Percentiles rank a stretch among this genome's conserved stretches.
phyloP scores from a whole-genome alignment of 2,113 vertebrate species.

The Hymenochirus boettgeri region DNA sequence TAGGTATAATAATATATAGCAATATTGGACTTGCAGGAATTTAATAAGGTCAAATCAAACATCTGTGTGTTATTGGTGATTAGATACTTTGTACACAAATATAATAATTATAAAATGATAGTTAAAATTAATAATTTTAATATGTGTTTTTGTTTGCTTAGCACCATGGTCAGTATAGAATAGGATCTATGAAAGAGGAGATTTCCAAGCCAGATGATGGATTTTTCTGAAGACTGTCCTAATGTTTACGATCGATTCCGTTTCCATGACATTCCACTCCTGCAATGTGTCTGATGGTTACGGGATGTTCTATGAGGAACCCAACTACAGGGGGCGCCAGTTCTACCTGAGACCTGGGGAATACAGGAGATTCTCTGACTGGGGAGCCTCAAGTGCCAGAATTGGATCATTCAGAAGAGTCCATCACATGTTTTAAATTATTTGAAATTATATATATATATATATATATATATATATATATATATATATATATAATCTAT shows the following conservation, averaged over 20 bases:
- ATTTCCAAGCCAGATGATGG: constrained; percentile 68
- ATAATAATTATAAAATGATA: too few species aligned
- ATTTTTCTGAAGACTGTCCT: constrained; percentile 66
- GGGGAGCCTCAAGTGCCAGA: constrained; percentile 56
- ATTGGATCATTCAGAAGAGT: constrained; percentile 2
- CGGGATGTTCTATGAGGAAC: constrained; percentile 74
- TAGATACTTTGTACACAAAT: too few species aligned
- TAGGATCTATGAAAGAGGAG: constrained; percentile 68
- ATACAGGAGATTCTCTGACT: constrained; percentile 68
- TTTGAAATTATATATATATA: too few species aligned
- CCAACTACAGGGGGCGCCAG: constrained; percentile 62
- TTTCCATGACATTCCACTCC: constrained; percentile 67
- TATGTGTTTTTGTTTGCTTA: constrained; percentile 33
- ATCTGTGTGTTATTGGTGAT: too few species aligned
- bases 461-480: too few species aligned
- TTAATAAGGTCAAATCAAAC: too few species aligned
- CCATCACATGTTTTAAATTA: too few species aligned
- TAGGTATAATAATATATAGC: too few species aligned
- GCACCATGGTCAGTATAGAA: constrained; percentile 55
- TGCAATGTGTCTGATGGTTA: constrained; percentile 66
- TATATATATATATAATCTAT: too few species aligned
- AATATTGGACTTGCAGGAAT: too few species aligned
- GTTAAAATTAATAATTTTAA: too few species aligned
- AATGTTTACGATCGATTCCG: constrained; percentile 67
- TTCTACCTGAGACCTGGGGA: constrained; percentile 68